A percentile compares a stretch with the other conserved stretches of the same genome.
phyloP scores from a whole-genome alignment of 37 sponge, comb jelly and placozoan species.

The Oopsacas minuta region DNA sequence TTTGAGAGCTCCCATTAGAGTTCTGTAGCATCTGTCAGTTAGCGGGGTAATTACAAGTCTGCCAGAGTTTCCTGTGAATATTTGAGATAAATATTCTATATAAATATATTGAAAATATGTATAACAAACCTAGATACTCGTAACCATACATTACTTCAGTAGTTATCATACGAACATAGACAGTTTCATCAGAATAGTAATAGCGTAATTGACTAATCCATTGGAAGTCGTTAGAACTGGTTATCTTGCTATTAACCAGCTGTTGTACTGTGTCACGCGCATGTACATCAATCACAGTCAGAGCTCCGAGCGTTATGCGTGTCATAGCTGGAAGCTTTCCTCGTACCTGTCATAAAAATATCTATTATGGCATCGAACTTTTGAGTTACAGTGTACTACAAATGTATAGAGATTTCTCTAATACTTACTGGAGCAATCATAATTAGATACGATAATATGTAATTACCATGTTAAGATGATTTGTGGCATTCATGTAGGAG shows the following conservation, averaged over 20 bases:
- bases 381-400: no score
- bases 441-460: no score
- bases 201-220: constrained; percentile 98
- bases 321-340: constrained; percentile 82
- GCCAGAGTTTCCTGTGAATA: constrained; percentile 90
- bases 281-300: constrained; percentile 96
- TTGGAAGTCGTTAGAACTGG: constrained; percentile 66
- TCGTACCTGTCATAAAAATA: constrained; percentile 55
- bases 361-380: no score
- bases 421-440: no score
- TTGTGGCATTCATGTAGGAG: no score
- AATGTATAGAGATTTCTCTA: no score
- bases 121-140: constrained; percentile 58
- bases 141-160: constrained; percentile 91
- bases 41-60: constrained; percentile 95
- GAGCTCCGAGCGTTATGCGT: constrained; percentile 87
- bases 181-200: constrained; percentile 57
- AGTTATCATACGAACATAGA: constrained; percentile 90
- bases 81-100: background rate
- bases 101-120: background rate
- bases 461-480: no score
- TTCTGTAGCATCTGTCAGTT: constrained; percentile 92
- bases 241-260: constrained; percentile 49
- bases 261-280: constrained; percentile 91
- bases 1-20: constrained; percentile 94